phyloP scores from a whole-genome alignment of 2,113 vertebrate species.

The Panthera tigris region DNA sequence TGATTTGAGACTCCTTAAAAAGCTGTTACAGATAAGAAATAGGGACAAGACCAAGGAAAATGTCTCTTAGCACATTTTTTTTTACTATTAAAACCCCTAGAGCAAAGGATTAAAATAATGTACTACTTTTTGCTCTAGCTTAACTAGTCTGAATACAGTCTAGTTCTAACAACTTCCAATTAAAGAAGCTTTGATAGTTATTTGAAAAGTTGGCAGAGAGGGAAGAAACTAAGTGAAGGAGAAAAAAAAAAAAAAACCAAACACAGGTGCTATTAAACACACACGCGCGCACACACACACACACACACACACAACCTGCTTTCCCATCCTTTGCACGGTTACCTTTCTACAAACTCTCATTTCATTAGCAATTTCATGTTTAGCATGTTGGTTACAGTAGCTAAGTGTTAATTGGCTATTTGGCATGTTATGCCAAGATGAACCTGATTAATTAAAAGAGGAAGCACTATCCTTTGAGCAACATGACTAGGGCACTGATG shows the following conservation, averaged over 20 bases:
- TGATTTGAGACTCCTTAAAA: background rate
- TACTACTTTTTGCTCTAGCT: conserved; percentile 55
- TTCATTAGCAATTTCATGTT: conserved; percentile 80
- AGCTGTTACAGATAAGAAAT: conserved; percentile 22
- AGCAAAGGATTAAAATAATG: conserved; percentile 76
- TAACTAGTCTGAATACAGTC: conserved; percentile 34
- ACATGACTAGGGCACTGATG: conserved; percentile 74
- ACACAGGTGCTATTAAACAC: background rate
- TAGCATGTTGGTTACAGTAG: conserved; percentile 83
- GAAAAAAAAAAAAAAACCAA: background rate
- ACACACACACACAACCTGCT: background rate
- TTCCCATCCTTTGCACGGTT: conserved; percentile 50
- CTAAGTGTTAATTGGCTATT: conserved; percentile 88
- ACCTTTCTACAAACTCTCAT: conserved; percentile 50
- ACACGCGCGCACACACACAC: background rate
- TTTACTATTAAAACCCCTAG: conserved; percentile 60
- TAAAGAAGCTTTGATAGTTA: conserved; percentile 62
- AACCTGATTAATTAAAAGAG: conserved; percentile 88
- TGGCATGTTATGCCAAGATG: conserved; percentile 85
- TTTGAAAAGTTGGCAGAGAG: conserved; percentile 65
- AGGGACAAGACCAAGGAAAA: conserved; percentile 68
- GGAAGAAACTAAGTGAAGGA: background rate
- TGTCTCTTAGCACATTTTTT: conserved; percentile 57
- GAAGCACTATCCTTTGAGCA: conserved; percentile 82
- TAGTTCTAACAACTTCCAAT: conserved; percentile 62